Conservation (phyloP, 2,113 vertebrate genomes). For the Fulmarus glacialis region DNA sequence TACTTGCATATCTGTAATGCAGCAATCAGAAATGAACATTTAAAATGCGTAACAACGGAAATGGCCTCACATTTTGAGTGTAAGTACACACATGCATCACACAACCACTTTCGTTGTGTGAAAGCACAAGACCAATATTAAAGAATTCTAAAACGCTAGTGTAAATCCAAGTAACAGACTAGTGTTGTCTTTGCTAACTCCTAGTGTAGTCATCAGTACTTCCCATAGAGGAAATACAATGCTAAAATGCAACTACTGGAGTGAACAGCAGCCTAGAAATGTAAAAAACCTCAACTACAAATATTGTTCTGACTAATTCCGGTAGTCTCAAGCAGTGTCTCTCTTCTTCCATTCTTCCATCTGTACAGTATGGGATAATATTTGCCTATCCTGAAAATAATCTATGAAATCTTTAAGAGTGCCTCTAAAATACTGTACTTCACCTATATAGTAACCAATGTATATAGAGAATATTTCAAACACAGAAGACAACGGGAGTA, state of each 20-base stretch:
- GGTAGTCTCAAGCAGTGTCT: neutral
- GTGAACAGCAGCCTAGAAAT: neutral
- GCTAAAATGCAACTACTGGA: neutral
- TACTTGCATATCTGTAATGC: neutral
- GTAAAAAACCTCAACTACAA: neutral
- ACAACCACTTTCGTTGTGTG: neutral
- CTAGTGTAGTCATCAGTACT: neutral
- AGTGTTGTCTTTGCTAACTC: neutral
- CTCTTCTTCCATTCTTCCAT: neutral
- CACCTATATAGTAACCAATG: neutral
- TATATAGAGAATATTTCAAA: neutral
- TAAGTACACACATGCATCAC: neutral
- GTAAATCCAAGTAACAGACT: neutral
- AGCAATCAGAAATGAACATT: neutral
- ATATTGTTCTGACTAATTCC: neutral
- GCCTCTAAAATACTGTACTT: neutral
- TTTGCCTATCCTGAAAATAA: neutral
- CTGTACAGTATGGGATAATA: neutral
- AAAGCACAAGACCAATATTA: neutral
- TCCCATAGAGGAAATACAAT: neutral
- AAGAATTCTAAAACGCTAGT: neutral
- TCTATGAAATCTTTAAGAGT: neutral
- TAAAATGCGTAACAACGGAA: neutral
- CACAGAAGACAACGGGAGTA: neutral
- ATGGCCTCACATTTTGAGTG: neutral